Evolutionary conservation across 1,140 invertebrate species (phyloP), one percentile per base, ranked within the genome.

Genomic region (Acromyrmex charruanus): DNA sequence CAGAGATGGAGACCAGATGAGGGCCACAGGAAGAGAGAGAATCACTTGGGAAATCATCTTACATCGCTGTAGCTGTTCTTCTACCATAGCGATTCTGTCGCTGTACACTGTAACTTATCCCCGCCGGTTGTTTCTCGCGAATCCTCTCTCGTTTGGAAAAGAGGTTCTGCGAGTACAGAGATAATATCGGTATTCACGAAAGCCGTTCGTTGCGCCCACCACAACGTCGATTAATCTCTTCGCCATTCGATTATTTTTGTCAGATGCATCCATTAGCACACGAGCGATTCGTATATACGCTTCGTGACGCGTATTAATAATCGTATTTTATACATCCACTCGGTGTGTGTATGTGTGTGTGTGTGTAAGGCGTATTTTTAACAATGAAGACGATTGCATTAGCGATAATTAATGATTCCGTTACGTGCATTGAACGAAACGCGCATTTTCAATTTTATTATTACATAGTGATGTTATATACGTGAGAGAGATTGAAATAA

Each of bases 41-140:
- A 89, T 91, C 93, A 92, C 93, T 90, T 87, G 93, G 94, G 94
- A 94, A 94, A 94, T 94, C 92, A 94, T 91, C 89, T 92, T 90
- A 91, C 85, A 85, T 93, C 87, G 87, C 66, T 28, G 77, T 28
- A 63, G 61, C 25, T 51, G 35, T 53, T 59, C 39, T 55, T 49
- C 68, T 28, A 21, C 68, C 28, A 2, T 28, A 1, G 69, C 25
- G 66, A 74, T 31, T 79, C 88, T 77, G 31, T 35, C 5, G 31
- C 31, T 35, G 31, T 35, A 35, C 31, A 35, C 0, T 6, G 86
- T 88, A 89, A 93, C 86, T 93, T 92, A 92, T 91, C 80, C 59
- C 89, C 74, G 68, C 66, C 89, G 68, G 68, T 79, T 86, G 84
- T 91, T 84, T 89, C 84, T 85, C 81, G 68, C 31, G 72, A 87